A percentile compares a stretch with the other conserved stretches of the same genome.
phyloP scores from a whole-genome alignment of 2,888 invertebrate species.

The Drepanosiphum platanoidis region DNA sequence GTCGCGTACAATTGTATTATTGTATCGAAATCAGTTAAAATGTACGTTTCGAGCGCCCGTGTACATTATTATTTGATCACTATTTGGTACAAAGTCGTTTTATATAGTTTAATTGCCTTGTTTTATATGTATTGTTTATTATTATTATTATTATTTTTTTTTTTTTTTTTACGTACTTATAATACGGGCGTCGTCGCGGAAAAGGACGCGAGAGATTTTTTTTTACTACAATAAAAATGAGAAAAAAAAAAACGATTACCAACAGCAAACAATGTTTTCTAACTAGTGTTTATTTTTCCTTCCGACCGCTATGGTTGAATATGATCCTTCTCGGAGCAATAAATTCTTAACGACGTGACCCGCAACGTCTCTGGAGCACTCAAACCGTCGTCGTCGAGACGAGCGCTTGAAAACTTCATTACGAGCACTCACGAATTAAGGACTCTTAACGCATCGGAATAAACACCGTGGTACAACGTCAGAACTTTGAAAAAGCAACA shows the following conservation, averaged over 20 bases:
- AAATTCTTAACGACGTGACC: too few species aligned
- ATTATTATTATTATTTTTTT: slow-evolving; percentile 31
- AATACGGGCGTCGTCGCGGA: not conserved
- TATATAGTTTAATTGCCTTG: slow-evolving; percentile 50
- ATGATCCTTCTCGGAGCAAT: not conserved
- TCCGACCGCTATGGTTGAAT: not conserved
- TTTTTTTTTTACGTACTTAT: slow-evolving; percentile 23
- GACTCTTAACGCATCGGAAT: too few species aligned
- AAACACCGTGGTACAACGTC: too few species aligned
- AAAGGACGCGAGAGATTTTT: slow-evolving; percentile 3
- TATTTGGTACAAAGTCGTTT: slow-evolving; percentile 59
- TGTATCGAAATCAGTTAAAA: not conserved
- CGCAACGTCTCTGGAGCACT: too few species aligned
- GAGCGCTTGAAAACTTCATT: too few species aligned
- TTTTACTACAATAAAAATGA: slow-evolving; percentile 11
- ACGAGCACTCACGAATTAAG: too few species aligned
- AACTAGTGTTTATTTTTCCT: not conserved
- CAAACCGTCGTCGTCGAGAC: too few species aligned
- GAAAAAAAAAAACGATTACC: slow-evolving; percentile 12
- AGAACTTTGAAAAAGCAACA: too few species aligned
- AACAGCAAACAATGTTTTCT: not conserved
- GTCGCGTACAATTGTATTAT: not conserved
- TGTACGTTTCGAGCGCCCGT: not conserved
- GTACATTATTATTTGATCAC: slow-evolving; percentile 20
- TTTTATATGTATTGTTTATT: slow-evolving; percentile 36